Evolutionary conservation across 2,888 invertebrate genomes (phyloP).

Genomic region (Carabus problematicus): DNA sequence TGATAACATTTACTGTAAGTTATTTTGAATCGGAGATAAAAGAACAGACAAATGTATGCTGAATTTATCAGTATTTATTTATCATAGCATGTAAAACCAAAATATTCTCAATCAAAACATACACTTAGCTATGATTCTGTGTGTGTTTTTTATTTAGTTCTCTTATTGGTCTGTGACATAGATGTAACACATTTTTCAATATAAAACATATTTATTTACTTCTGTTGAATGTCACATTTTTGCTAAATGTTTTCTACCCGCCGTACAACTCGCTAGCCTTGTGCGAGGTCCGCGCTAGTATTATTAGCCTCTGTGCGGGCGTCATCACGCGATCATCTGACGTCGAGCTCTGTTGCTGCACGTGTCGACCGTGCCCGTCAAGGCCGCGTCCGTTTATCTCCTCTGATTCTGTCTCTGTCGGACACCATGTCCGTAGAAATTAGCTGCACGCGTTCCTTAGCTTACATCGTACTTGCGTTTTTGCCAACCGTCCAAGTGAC

Average conservation of each 20-base stretch:
- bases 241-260: not conserved
- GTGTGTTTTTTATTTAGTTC: too few species aligned
- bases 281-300: conserved; percentile 1
- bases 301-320: conserved; percentile 14
- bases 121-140: too few species aligned
- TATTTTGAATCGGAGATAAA: too few species aligned
- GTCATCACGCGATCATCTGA: conserved; percentile 29
- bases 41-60: too few species aligned
- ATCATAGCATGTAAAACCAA: too few species aligned
- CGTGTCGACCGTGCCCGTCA: conserved; percentile 25
- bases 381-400: conserved; percentile 23
- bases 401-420: not conserved
- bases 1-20: too few species aligned
- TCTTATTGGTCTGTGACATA: too few species aligned
- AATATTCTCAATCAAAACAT: too few species aligned
- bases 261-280: not conserved
- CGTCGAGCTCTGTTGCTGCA: conserved; percentile 32
- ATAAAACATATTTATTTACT: too few species aligned
- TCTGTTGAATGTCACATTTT: not conserved
- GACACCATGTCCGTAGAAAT: not conserved
- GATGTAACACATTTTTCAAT: too few species aligned
- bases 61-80: too few species aligned
- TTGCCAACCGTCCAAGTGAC: conserved; percentile 25
- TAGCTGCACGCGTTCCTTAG: conserved; percentile 13
- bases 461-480: conserved; percentile 11